Conservation (phyloP, 1,140 invertebrate species). For the Battus philenor region DNA sequence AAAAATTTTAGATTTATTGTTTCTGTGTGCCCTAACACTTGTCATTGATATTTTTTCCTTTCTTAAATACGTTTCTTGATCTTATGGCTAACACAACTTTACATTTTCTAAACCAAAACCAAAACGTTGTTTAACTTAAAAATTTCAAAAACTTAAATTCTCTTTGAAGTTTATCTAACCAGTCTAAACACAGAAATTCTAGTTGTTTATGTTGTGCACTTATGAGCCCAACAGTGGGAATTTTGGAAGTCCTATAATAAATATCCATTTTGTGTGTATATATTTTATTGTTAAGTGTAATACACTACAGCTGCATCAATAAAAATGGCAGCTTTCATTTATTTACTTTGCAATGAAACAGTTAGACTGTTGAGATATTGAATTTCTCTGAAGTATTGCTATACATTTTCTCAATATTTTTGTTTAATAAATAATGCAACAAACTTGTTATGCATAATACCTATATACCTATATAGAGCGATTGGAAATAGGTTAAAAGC, state of each 20-base stretch:
- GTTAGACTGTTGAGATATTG: no score
- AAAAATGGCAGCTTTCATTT: neutral
- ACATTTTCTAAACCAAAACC: no score
- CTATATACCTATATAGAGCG: neutral
- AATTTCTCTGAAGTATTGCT: no score
- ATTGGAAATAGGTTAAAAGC: neutral
- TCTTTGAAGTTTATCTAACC: neutral
- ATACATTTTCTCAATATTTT: no score
- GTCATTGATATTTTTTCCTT: constrained; percentile 16
- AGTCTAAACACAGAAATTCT: neutral
- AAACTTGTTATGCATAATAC: neutral
- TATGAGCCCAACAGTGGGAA: neutral
- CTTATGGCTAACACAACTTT: no score
- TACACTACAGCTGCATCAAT: neutral
- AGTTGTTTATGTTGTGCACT: neutral
- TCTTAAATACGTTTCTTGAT: no score
- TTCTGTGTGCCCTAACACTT: constrained; percentile 42
- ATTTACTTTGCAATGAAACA: neutral
- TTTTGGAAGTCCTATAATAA: neutral
- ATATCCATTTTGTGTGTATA: neutral
- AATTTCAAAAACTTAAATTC: neutral
- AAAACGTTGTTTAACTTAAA: no score
- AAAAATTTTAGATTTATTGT: constrained; percentile 48
- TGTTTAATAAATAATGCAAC: neutral
- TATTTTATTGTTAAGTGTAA: no score